These are phyloP conservation scores for Anodontia alba DNA, from an alignment of 2,888 invertebrate species.

Conservation along the genomic window DNA sequence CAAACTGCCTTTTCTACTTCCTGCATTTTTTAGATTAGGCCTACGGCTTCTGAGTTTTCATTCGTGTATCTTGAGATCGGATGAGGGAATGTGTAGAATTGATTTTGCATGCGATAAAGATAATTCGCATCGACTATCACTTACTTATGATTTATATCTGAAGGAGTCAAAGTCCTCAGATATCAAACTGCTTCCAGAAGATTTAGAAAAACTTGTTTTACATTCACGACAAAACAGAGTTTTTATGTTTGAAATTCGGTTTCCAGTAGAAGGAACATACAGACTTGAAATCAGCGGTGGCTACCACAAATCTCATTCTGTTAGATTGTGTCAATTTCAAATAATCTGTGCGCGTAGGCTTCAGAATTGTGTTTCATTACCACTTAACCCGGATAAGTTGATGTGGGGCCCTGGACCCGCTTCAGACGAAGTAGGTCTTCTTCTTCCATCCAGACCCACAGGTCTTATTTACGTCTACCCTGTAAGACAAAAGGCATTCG, in stretches of 20 bases:
- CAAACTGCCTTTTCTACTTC: constrained; percentile 45
- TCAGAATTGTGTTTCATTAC: constrained; percentile 24
- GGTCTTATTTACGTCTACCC: constrained; percentile 28
- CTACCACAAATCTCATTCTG: constrained; percentile 24
- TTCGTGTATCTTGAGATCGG: constrained; percentile 27
- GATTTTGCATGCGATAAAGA: constrained; percentile 33
- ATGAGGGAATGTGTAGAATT: constrained; percentile 36
- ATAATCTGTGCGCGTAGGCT: constrained; percentile 25
- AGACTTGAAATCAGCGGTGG: constrained; percentile 45
- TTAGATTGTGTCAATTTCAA: constrained; percentile 35
- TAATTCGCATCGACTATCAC: constrained; percentile 34
- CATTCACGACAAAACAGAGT: constrained; percentile 40
- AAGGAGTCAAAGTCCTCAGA: constrained; percentile 14
- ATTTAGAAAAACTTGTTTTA: constrained; percentile 32
- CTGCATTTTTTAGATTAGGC: constrained; percentile 53
- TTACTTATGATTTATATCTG: constrained; percentile 36
- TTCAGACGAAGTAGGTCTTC: constrained; percentile 35
- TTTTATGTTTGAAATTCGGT: constrained; percentile 46
- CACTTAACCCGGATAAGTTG: constrained; percentile 26
- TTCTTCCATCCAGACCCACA: constrained; percentile 45
- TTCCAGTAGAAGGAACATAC: constrained; percentile 47
- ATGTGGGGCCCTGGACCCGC: constrained; percentile 54
- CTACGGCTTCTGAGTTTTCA: constrained; percentile 28
- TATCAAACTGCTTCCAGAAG: background rate
- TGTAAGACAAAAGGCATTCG: constrained; percentile 12